Conservation (phyloP, 2,113 vertebrate species). For the Recurvirostra avosetta region DNA sequence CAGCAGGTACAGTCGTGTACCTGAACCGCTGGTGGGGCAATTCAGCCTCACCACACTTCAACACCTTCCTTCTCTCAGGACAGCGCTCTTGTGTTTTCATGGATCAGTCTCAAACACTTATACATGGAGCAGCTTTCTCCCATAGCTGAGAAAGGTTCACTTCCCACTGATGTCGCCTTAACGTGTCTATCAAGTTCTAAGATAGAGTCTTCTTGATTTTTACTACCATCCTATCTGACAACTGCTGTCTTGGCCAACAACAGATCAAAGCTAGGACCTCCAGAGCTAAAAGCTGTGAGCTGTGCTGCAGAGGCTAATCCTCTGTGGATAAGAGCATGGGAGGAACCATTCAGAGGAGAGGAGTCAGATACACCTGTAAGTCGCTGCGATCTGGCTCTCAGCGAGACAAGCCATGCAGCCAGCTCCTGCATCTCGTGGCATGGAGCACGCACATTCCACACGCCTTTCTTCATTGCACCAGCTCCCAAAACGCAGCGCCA, state of each 20-base stretch:
- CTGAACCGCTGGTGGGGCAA: neutral
- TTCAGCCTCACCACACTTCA: neutral
- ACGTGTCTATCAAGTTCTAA: neutral
- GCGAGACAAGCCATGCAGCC: fast-evolving
- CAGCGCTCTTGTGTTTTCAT: fast-evolving
- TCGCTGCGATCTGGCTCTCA: neutral
- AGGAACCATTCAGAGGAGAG: neutral
- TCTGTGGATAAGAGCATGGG: neutral
- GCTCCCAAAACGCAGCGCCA: fast-evolving
- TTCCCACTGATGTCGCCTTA: neutral
- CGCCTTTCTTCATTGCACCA: neutral
- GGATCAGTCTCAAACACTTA: fast-evolving
- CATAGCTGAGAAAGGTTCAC: neutral
- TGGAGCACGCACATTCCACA: neutral
- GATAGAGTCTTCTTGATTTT: neutral
- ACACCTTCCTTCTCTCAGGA: neutral
- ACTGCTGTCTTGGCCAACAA: neutral
- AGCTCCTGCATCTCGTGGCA: fast-evolving
- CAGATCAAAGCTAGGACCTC: neutral
- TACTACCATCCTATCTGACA: neutral
- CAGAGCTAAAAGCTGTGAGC: neutral
- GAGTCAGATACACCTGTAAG: neutral
- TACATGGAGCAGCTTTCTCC: neutral
- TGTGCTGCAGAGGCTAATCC: neutral
- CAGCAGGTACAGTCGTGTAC: fast-evolving